Base-by-base conservation (phyloP, 2,888 invertebrate genomes). In the Drosophila ezoana region DNA sequence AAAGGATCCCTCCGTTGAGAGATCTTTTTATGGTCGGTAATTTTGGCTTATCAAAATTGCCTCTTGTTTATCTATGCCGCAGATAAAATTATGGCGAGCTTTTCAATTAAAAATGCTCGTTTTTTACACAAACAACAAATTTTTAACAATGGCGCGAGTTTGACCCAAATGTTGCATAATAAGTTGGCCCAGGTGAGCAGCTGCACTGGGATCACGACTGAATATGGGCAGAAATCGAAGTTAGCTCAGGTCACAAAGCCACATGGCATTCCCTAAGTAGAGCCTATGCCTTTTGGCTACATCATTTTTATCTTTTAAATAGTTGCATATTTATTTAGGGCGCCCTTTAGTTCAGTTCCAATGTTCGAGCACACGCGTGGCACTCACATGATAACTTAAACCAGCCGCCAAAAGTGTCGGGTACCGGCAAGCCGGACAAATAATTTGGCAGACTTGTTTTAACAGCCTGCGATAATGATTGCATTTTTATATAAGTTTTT, bases 401-500 rank as follows among this genome's bases (percentile, higher is more conserved):
- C 96, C 97, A 96, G 90, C 98, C 98, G 73, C 96, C 95, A 79
- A 97, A 92, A 13, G 95, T 94, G 90, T 96, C 95, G 9, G 98
- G 98, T 91, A 98, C 95, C 18, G 98, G 98, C 75, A 98, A 93
- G 90, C 94, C 94, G 59, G 96, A 93, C 85, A 98, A 94, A 93
- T 98, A 98, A 92, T 96, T 95, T 5, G 98, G 97, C 80, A 98
- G 92, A 44, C 95, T 94, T 71, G 95, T 95, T 93, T 96, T 97
- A 4, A 98, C 95, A 87, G 97, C 93, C 89, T 95, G 94, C 56
- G 97, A 95, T 61, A 97, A 90, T 53, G 95, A 93, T 92, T 96
- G 95, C 97, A 97, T 97, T 91, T 91, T 64, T 61, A 35, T 43
- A 23, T 65, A 45, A 41, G 1, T 16, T 60, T 48, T 48, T 8